Conservation (phyloP, 35 echinoderm and acorn worm species). For the Amphiura filiformis region DNA sequence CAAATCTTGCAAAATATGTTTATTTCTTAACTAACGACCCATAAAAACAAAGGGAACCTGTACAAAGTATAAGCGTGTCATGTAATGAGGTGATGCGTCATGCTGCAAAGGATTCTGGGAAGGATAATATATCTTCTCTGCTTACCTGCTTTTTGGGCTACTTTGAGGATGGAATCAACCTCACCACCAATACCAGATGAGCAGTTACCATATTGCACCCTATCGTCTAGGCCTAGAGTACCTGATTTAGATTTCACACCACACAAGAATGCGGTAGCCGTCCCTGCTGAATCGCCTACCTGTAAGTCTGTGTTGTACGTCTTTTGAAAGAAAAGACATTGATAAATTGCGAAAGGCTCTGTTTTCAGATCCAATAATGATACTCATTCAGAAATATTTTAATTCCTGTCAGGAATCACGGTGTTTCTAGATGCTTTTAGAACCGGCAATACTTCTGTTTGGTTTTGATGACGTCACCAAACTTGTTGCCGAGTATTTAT, state of each 20-base stretch:
- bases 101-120: no score
- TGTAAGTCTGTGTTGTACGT: conserved; percentile 57
- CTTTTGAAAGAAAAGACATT: no score
- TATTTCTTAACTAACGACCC: no score
- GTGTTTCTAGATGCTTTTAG: background rate
- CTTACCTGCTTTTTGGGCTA: conserved; percentile 11
- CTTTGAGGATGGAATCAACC: background rate
- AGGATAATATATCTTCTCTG: background rate
- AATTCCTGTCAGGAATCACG: background rate
- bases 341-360: no score
- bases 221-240: conserved; percentile 29
- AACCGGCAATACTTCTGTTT: no score
- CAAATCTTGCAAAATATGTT: no score
- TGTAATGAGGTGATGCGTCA: no score
- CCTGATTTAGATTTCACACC: conserved; percentile 56
- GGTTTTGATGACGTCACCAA: background rate
- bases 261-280: conserved; percentile 60
- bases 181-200: background rate
- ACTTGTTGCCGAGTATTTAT: background rate
- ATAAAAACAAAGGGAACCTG: no score
- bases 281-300: conserved; percentile 45
- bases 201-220: background rate
- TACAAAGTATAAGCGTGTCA: no score
- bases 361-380: background rate
- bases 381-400: no score